Conservation (phyloP, 2,113 vertebrate species). For the Cricetomys ansorgei region DNA sequence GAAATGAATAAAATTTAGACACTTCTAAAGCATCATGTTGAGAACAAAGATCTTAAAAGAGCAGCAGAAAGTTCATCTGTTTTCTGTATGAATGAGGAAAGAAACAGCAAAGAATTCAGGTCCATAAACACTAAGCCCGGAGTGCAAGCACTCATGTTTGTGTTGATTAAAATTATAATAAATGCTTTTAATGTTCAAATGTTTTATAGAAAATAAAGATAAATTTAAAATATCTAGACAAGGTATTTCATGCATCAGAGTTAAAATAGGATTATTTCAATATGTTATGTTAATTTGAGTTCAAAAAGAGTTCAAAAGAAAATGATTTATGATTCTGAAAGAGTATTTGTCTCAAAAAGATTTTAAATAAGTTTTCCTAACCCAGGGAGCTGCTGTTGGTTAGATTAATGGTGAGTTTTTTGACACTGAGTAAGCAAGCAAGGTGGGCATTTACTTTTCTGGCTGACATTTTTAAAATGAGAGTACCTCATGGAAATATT, state of each 20-base stretch:
- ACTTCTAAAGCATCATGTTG: not conserved
- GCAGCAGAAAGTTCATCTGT: not conserved
- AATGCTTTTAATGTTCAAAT: not conserved
- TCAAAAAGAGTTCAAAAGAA: conserved; percentile 72
- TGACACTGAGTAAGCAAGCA: conserved; percentile 66
- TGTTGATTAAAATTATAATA: conserved; percentile 42
- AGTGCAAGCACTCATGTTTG: not conserved
- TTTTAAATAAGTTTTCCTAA: conserved; percentile 68
- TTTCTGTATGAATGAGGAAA: not conserved
- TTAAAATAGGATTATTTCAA: conserved; percentile 44
- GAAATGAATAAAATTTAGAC: not conserved
- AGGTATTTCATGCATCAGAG: not conserved
- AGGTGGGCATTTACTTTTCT: conserved; percentile 51
- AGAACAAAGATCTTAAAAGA: conserved; percentile 17
- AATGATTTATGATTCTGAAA: conserved; percentile 72
- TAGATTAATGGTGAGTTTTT: conserved; percentile 66
- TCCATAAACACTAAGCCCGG: not conserved
- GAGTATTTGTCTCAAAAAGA: conserved; percentile 62
- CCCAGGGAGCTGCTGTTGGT: conserved; percentile 52
- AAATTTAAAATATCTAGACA: conserved; percentile 19
- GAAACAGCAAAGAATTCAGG: not conserved
- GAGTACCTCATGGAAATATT: conserved; percentile 42
- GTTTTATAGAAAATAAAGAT: conserved; percentile 36
- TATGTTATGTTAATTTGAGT: conserved; percentile 71
- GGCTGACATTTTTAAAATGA: conserved; percentile 67